Base-by-base conservation (phyloP, 2,797 vertebrate species). In the Manis pentadactyla region DNA sequence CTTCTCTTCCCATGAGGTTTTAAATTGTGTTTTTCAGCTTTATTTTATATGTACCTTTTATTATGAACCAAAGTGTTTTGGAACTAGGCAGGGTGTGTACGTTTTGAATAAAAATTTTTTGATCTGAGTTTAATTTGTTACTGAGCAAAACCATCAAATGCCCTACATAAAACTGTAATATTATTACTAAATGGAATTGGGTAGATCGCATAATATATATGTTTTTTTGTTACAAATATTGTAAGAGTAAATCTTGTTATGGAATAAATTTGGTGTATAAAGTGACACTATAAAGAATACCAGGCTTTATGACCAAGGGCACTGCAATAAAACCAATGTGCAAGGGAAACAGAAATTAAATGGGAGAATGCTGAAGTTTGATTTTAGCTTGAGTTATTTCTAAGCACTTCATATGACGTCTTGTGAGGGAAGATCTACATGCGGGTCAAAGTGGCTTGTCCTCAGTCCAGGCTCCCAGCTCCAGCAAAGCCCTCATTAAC, bases 41-140 rank as follows among this genome's bases (percentile, higher is more conserved):
- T 79, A 63, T 92, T 96, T 64, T 77, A 29, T 42, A 18, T 46
- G 17, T 4, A 78, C 59, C 46, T 83, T 95, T 92, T 92, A 66
- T 87, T 68, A 63, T 17, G 73, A 69, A 31, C 37, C 42, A 90
- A 51, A 53, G 5, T 29, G 39, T 77, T 92, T 87, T 85, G 51
- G 53, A 87, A 90, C 63, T 25, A 85, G 37, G 2, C 12, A 37
- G 25, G 27, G 17, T 51, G 14, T 42, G 49, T 71, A 57, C 11
- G 37, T 87, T 93, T 93, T 91, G 78, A 84, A 71, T 75, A 91
- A 85, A 49, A 19, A 31, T 78, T 89, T 90, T 74, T 75, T 53
- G 3, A 69, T 90, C 59, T 64, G 66, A 95, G 31, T 93, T 89
- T 64, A 89, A 83, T 77, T 90, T 74, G 49, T 74, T 89, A n/a